Percentiles rank a stretch among this genome's conserved stretches.
Evolutionary conservation across 2,797 vertebrate species (phyloP).

Genomic region (Emydoidea blandingii): DNA sequence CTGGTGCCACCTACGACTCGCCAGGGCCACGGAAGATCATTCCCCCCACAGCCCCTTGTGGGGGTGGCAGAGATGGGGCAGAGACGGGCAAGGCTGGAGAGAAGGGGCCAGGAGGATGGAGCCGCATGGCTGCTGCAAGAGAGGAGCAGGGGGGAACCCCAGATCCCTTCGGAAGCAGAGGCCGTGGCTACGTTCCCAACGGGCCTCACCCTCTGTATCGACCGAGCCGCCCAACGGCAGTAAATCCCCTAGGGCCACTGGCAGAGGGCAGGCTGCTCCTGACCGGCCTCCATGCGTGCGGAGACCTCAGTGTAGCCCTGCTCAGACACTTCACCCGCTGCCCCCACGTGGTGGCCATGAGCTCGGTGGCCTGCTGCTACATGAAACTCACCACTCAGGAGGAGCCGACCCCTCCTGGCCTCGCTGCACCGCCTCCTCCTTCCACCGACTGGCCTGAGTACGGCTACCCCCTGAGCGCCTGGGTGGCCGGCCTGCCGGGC

Average conservation of each 20-base stretch:
- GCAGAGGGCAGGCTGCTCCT: slow-evolving; percentile 77
- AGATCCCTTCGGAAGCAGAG: no score
- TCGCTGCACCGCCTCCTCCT: background rate
- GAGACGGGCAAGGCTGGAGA: background rate
- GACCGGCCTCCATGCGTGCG: slow-evolving; percentile 93
- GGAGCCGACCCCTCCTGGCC: slow-evolving; percentile 73
- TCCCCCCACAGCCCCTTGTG: background rate
- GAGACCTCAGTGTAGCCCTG: slow-evolving; percentile 92
- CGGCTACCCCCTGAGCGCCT: slow-evolving; percentile 91
- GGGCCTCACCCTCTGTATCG: background rate
- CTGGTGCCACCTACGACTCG: accelerated
- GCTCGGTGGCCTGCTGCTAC: slow-evolving; percentile 93
- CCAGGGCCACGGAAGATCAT: no score
- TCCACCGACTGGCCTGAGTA: background rate
- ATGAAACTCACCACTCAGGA: slow-evolving; percentile 91
- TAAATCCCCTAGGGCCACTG: background rate
- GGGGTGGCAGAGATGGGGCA: background rate
- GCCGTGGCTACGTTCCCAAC: accelerated
- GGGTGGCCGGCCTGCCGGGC: slow-evolving; percentile 83
- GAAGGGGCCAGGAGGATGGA: accelerated
- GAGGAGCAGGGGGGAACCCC: no score
- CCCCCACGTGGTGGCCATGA: slow-evolving; percentile 85
- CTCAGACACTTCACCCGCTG: slow-evolving; percentile 89
- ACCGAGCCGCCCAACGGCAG: background rate
- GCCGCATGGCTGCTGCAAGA: no score